Evolutionary conservation across 2,113 vertebrate species (phyloP), one percentile per base, ranked within the genome.

Genomic region (Boulengeromyrus knoepffleri): DNA sequence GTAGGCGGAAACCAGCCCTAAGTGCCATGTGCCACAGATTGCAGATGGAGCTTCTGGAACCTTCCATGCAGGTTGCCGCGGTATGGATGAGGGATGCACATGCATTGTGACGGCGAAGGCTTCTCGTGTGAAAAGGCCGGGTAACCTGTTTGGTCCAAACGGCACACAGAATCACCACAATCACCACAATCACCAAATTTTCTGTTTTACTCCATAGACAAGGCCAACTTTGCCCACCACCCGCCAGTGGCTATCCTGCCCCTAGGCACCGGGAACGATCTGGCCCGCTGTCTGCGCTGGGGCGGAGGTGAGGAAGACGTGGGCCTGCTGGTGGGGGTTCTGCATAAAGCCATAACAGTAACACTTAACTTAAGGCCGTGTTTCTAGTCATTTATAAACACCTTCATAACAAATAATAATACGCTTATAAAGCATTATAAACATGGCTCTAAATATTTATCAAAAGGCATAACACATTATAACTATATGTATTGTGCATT

Each of bases 251-350:
- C 98, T 85, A 98, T 99, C 90, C 96, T 99, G 91, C 98, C 98
- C 0, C 96, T 99, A 92, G 98, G 98, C 87, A 99, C 98, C 0
- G 98, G 98, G 56, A 99, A 99, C 1, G 98, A 99, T 94, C 96
- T 99, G 91, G 98, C 98, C 42, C 97, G 98, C 19, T 99, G 98
- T 56, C 96, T 99, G 92, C 98, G 98, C 94, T 99, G 98, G 98
- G 98, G 98, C 89, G 98, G 98, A 96, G 97, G 98, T 99, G 96
- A 97, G 97, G 15, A 19, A 39, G 19, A 42, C 0, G 2, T 52
- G 47, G 85, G 47, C 15, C 42, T 58, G 58, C 24, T 62, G 83
- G 39, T 46, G 84, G 84, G 42, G 47, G 7, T 3, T 52, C 39
- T 19, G 8, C 19, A 24, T 46, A 2, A 46, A 42, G 9, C 83